Percentiles rank a stretch among this genome's conserved stretches.
Conservation (phyloP, 2,888 invertebrate species). For the Vandiemenella viatica region DNA sequence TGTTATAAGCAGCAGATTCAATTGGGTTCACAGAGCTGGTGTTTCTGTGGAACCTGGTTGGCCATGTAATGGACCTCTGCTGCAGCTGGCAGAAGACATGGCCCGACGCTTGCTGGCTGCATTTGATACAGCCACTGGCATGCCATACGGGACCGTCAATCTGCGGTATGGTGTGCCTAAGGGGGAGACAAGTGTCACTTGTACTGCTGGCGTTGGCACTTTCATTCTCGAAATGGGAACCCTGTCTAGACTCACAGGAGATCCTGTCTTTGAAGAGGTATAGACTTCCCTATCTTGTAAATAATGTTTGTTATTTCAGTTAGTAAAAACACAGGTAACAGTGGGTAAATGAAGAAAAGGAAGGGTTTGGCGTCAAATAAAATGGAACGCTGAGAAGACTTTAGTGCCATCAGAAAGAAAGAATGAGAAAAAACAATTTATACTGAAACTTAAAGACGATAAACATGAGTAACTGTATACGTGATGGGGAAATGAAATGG, state of each 20-base stretch:
- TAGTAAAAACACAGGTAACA: too few relatives aligned
- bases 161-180: slow-evolving; percentile 79
- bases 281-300: too few relatives aligned
- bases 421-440: too few relatives aligned
- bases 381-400: too few relatives aligned
- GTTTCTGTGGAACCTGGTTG: slow-evolving; percentile 76
- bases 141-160: slow-evolving; percentile 97
- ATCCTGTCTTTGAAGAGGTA: slow-evolving; percentile 85
- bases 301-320: too few relatives aligned
- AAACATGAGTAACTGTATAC: too few relatives aligned
- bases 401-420: too few relatives aligned
- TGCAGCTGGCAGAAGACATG: slow-evolving; percentile 86
- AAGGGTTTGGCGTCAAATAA: too few relatives aligned
- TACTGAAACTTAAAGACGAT: too few relatives aligned
- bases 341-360: too few relatives aligned
- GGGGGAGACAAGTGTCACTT: slow-evolving; percentile 91
- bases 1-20: not conserved
- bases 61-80: slow-evolving; percentile 92
- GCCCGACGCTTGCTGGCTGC: slow-evolving; percentile 81
- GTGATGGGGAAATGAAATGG: too few relatives aligned
- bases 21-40: slow-evolving; percentile 43
- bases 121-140: slow-evolving; percentile 79
- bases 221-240: slow-evolving; percentile 94
- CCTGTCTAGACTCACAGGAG: slow-evolving; percentile 80
- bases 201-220: slow-evolving; percentile 95